Conservation (phyloP, 2,113 vertebrate species). For the Etia nguti region DNA sequence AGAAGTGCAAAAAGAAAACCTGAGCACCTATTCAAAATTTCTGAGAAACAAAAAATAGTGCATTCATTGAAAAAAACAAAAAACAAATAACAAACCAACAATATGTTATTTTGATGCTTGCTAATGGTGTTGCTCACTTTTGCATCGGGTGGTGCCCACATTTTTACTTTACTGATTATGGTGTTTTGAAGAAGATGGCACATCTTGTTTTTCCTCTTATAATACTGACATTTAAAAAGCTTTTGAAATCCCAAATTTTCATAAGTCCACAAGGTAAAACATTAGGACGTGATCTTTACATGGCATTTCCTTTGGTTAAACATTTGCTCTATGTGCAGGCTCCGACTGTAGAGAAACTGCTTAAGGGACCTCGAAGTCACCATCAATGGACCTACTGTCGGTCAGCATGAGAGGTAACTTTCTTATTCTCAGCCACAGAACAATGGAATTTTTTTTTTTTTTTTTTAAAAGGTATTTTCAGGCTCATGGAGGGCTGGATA, state of each 20-base stretch:
- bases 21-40: neutral
- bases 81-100: neutral
- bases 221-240: conserved; percentile 37
- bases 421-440: conserved; percentile 26
- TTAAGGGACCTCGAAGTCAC: conserved; percentile 31
- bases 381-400: conserved; percentile 13
- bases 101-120: neutral
- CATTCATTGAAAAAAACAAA: accelerated
- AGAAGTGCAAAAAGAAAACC: neutral
- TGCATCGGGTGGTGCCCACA: neutral
- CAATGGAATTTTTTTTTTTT: neutral
- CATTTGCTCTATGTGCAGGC: conserved; percentile 21
- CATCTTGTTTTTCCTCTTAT: neutral
- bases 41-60: neutral
- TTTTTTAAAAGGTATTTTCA: conserved; percentile 11
- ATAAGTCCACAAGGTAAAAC: conserved; percentile 10
- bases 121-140: neutral
- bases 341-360: conserved; percentile 11
- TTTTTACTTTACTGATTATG: neutral
- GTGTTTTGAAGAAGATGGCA: neutral
- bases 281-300: conserved; percentile 26
- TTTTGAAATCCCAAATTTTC: conserved; percentile 21
- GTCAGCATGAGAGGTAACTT: conserved; percentile 14
- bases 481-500: conserved; percentile 26
- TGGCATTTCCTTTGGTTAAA: conserved; percentile 50